Conservation (phyloP, 1,140 invertebrate genomes). For the Liolophura sinensis region DNA sequence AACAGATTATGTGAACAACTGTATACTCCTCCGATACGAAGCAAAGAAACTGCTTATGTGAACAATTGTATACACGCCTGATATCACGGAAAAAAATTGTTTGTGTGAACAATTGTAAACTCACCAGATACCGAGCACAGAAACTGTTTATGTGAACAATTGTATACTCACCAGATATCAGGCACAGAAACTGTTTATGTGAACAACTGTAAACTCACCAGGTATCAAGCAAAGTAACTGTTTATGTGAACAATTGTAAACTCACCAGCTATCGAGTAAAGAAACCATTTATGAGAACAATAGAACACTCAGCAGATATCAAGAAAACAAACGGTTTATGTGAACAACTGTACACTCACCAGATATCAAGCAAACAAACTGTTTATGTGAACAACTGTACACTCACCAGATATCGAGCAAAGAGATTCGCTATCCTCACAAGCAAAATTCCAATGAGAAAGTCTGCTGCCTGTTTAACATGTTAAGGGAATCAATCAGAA, state of each 20-base stretch:
- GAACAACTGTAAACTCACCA: not conserved
- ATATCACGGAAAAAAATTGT: not conserved
- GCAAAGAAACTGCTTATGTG: too few species aligned
- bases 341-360: not conserved
- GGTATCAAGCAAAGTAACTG: not conserved
- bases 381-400: conserved; percentile 14
- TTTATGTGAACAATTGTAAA: conserved; percentile 29
- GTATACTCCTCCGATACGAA: too few species aligned
- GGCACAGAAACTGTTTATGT: too few species aligned
- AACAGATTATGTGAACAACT: too few species aligned
- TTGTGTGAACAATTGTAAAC: not conserved
- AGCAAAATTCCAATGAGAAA: conserved; percentile 74
- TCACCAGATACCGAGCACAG: not conserved
- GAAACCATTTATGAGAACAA: not conserved
- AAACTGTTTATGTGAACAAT: not conserved
- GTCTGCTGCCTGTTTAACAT: conserved; percentile 76
- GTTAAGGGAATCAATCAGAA: conserved; percentile 30
- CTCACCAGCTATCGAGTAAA: conserved; percentile 61
- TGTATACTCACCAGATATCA: not conserved
- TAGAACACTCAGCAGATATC: not conserved
- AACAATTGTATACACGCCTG: not conserved
- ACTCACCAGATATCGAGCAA: conserved; percentile 68
- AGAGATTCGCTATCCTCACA: conserved; percentile 69
- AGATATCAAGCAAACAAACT: conserved; percentile 1
- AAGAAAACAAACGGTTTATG: not conserved